Evolutionary conservation across 2,888 invertebrate species (phyloP).

Genomic region (Aphodius sticticus): DNA sequence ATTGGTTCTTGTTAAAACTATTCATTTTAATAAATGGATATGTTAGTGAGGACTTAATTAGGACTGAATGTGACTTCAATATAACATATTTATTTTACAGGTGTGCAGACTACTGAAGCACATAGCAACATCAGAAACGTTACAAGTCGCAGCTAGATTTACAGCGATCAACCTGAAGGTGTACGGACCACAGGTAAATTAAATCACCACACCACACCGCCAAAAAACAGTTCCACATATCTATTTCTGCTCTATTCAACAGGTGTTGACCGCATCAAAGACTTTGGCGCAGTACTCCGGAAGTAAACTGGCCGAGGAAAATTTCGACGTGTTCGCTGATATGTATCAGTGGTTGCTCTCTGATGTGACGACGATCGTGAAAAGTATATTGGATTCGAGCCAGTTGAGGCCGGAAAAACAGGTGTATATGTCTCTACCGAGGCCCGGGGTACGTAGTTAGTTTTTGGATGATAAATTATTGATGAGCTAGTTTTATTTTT

Average conservation of each 20-base stretch:
- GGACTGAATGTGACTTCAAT: neutral
- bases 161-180: constrained; percentile 94
- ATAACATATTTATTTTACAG: constrained; percentile 60
- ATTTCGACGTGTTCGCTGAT: constrained; percentile 93
- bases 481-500: neutral
- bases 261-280: constrained; percentile 88
- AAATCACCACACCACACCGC: neutral
- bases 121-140: constrained; percentile 91
- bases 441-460: constrained; percentile 83
- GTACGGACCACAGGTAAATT: constrained; percentile 86
- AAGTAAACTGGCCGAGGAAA: constrained; percentile 96
- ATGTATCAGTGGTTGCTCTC: constrained; percentile 95
- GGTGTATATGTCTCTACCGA: constrained; percentile 92
- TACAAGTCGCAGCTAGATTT: constrained; percentile 96
- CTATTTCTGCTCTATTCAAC: neutral
- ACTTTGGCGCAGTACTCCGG: constrained; percentile 90
- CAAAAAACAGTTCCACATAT: neutral
- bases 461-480: neutral
- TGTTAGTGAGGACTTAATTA: too few species aligned
- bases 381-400: constrained; percentile 86
- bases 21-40: too few species aligned
- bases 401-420: constrained; percentile 74
- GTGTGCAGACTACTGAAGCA: constrained; percentile 96
- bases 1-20: too few species aligned
- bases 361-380: constrained; percentile 89